These are phyloP conservation scores for Desmodus rotundus DNA, from an alignment of 2,113 vertebrate genomes.

Conservation along the genomic window DNA sequence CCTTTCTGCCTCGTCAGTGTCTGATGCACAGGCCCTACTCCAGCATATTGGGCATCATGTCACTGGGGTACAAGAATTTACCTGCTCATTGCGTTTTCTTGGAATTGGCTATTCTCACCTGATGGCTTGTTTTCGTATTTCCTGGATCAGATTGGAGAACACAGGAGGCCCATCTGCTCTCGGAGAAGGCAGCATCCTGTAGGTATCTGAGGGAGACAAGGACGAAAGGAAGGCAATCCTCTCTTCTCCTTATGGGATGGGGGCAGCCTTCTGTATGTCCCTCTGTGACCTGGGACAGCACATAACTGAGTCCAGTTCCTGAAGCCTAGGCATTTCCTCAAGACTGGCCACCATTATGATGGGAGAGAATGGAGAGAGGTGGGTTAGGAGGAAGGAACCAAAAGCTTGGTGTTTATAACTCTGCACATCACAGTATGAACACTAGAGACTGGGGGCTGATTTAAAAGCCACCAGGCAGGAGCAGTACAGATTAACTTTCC, in stretches of 20 bases:
- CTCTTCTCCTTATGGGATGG: background rate
- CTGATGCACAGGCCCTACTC: fast-evolving
- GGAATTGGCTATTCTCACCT: background rate
- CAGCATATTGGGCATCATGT: fast-evolving
- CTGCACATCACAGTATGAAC: too few species aligned
- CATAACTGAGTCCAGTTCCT: background rate
- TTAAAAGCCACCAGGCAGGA: background rate
- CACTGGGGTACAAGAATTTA: background rate
- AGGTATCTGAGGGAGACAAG: background rate
- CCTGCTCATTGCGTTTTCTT: background rate
- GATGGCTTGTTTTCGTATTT: background rate
- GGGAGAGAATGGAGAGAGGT: too few species aligned
- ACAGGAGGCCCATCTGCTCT: background rate
- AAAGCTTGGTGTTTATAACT: background rate
- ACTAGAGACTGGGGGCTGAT: background rate
- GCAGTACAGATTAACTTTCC: background rate
- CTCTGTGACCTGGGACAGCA: background rate
- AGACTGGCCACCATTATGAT: background rate
- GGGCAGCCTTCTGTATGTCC: background rate
- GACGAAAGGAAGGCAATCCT: background rate
- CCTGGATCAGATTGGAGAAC: background rate
- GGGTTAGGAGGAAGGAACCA: background rate
- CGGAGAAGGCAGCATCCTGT: background rate
- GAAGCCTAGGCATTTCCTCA: background rate
- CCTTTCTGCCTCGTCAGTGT: too few species aligned